phyloP scores from a whole-genome alignment of 2,797 vertebrate genomes.

The Hypotaenidia philippensis region DNA sequence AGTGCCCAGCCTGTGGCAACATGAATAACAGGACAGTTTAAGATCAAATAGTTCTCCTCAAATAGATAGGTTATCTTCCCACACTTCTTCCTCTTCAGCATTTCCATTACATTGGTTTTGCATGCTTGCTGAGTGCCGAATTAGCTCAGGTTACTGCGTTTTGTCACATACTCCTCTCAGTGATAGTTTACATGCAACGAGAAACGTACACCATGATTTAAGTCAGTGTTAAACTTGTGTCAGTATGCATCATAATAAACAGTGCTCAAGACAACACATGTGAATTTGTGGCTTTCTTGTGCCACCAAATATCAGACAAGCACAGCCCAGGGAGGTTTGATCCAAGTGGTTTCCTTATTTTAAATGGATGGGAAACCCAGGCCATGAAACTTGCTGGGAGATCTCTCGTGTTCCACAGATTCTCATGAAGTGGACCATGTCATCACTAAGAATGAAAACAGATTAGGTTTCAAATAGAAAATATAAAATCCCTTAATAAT shows the following conservation, averaged over 20 bases:
- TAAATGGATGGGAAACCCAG: neutral
- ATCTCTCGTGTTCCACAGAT: neutral
- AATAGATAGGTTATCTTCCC: neutral
- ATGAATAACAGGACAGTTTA: neutral
- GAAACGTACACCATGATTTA: neutral
- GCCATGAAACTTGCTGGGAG: neutral
- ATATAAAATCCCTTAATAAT: neutral
- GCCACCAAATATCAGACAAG: neutral
- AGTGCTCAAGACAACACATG: neutral
- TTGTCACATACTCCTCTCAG: neutral
- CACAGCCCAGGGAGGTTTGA: neutral
- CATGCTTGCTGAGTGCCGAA: neutral
- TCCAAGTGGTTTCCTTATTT: neutral
- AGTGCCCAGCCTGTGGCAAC: neutral
- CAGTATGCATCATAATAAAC: neutral
- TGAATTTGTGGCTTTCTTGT: slow-evolving; percentile 1
- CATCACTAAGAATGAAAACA: neutral
- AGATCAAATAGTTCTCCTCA: neutral
- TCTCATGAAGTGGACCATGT: neutral
- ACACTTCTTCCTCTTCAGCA: neutral
- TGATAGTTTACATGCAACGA: neutral
- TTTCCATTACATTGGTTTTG: neutral
- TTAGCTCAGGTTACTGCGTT: neutral
- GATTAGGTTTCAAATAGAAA: neutral
- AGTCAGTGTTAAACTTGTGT: neutral